Evolutionary conservation across 2,113 vertebrate genomes (phyloP), one percentile per base, ranked within the genome.

Genomic region (Pao palembangensis): DNA sequence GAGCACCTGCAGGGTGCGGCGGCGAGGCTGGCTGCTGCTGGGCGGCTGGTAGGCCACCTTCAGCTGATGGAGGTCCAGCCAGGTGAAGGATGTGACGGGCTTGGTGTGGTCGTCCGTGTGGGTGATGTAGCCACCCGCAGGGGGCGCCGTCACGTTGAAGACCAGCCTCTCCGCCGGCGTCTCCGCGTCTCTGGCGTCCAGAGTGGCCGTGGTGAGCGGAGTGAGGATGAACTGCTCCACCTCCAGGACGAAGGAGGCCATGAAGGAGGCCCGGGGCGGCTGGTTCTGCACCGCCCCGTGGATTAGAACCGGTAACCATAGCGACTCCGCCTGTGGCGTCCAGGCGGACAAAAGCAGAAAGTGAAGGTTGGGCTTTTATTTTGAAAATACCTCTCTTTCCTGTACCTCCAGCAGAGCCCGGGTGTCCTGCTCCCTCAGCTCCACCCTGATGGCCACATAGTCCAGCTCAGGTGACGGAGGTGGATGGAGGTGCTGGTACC

Each of bases 21-120:
- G 91, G 6, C 57, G 77, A 6, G 69, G 51, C 47, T 75, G 78
- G 83, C 91, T 90, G 79, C 67, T 72, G 17, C 91, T 84, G 0
- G 88, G 90, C 10, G 92, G 91, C 87, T 94, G 93, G 82, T 91
- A 95, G 44, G 88, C 90, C 47, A 88, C 76, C 73, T 91, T 91
- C 89, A 91, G 90, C 31, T 92, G 82, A 20, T 87, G 76, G n/a
- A 93, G 85, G 81, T 90, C 92, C 67, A 66, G 57, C 89, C 52
- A 83, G 53, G 79, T 88, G 79, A 94, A 92, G 61, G 92, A 90
- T 13, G 58, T 51, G 58, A 66, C 12, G 2, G 84, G 46, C 73
- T 88, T 86, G 6, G 67, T 89, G 72, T 73, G 76, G 74, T 87
- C 90, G 0, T 93, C 88, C 73, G 90, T 59, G 69, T 43, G 88